Conservation (phyloP, 2,888 invertebrate species). For the Hypsopygia costalis region DNA sequence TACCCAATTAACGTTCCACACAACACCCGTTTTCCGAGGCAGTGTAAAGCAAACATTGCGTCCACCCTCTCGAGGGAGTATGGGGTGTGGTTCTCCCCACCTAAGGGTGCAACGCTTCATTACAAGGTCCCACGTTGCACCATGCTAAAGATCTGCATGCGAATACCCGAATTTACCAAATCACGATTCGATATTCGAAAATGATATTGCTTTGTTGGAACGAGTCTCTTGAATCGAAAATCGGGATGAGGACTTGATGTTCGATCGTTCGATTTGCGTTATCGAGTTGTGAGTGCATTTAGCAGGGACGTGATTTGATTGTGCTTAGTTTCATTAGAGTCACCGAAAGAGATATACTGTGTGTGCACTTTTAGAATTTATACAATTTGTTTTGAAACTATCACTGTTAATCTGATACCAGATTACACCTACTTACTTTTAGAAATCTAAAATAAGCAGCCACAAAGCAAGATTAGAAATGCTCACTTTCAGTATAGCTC, state of each 20-base stretch:
- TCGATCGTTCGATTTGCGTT: slow-evolving; percentile 40
- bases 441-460: too few relatives aligned
- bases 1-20: slow-evolving; percentile 37
- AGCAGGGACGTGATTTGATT: slow-evolving; percentile 42
- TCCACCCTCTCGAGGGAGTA: slow-evolving; percentile 22
- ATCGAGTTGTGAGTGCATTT: slow-evolving; percentile 43
- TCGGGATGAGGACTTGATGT: slow-evolving; percentile 52
- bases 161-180: slow-evolving; percentile 65
- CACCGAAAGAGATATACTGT: neutral
- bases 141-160: slow-evolving; percentile 60
- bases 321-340: slow-evolving; percentile 13
- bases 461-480: too few relatives aligned
- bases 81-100: slow-evolving; percentile 21
- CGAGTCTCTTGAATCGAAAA: slow-evolving; percentile 26
- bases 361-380: too few relatives aligned
- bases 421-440: too few relatives aligned
- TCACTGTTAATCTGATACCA: too few relatives aligned
- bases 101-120: slow-evolving; percentile 41
- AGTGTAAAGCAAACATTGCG: slow-evolving; percentile 35
- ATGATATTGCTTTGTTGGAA: slow-evolving; percentile 38
- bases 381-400: too few relatives aligned
- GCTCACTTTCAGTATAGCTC: too few relatives aligned
- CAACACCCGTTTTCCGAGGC: slow-evolving; percentile 36
- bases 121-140: slow-evolving; percentile 47
- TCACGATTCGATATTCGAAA: slow-evolving; percentile 54